These are phyloP conservation scores for Platichthys stellatus DNA, from an alignment of 2,113 vertebrate species.

Conservation along the genomic window DNA sequence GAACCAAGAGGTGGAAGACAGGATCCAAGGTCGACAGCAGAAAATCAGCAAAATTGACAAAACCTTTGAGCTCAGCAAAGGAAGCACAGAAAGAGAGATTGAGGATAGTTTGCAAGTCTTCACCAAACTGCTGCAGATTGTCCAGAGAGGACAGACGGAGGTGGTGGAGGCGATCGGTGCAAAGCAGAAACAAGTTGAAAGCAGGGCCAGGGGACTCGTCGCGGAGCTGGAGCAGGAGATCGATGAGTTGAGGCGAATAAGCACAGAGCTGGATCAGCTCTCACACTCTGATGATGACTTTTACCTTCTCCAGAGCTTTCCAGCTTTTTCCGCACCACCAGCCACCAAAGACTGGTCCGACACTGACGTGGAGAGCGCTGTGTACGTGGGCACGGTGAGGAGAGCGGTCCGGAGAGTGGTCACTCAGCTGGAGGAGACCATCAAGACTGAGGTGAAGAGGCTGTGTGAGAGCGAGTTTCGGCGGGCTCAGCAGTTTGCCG, in stretches of 20 bases:
- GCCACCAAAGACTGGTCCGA: constrained; percentile 43
- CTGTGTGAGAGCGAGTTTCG: constrained; percentile 58
- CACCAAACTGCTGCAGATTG: constrained; percentile 44
- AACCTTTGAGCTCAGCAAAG: constrained; percentile 38
- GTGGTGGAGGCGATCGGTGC: constrained; percentile 45
- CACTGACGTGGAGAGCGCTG: constrained; percentile 35
- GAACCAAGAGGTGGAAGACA: constrained; percentile 43
- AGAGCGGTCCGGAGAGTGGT: constrained; percentile 49
- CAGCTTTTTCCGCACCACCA: constrained; percentile 3
- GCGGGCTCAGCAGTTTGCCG: constrained; percentile 57
- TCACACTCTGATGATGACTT: constrained; percentile 59
- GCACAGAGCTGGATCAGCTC: constrained; percentile 53
- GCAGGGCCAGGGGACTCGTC: constrained; percentile 32
- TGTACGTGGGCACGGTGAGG: constrained; percentile 67
- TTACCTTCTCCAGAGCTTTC: constrained; percentile 53
- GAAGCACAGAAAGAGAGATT: constrained; percentile 56
- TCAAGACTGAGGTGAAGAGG: constrained; percentile 57
- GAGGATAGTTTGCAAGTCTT: constrained; percentile 65
- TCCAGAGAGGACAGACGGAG: constrained; percentile 64
- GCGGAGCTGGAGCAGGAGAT: constrained; percentile 68
- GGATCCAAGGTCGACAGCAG: constrained; percentile 48
- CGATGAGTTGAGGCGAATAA: constrained; percentile 42
- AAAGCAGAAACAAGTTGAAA: constrained; percentile 59
- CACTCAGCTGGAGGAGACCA: constrained; percentile 53
- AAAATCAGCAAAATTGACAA: constrained; percentile 60